Base-by-base conservation (phyloP, 2,888 invertebrate species). In the Pristionchus arcanus region DNA sequence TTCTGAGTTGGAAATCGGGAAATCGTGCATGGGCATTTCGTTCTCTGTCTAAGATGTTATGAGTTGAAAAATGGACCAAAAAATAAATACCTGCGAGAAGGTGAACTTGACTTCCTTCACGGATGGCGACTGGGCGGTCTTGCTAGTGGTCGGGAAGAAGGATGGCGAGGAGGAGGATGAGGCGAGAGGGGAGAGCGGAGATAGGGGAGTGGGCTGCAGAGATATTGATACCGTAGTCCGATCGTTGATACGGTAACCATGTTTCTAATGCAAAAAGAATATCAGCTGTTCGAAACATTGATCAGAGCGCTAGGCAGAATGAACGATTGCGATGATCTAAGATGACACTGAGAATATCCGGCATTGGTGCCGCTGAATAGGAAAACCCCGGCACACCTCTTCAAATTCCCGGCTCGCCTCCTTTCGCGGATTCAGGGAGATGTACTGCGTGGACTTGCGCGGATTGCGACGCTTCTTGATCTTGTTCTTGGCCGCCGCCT, bases 361-460 rank as follows among this genome's bases (percentile, higher is more conserved):
- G n/a, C n/a, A 42, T 9, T 49, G 3, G 59, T 19, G 25, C 59
- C 21, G 3, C 3, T 0, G 68, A 68, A 7, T 68, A 28, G 66
- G 68, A 4, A 28, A 68, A 28, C 16, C 37, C 16, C 34, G 16
- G 16, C 74, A 0, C 25, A 74, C 77, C 42, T 77, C 42, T 42
- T 77, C 77, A 19, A 31, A 28, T 42, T 77, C 77, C 77, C 42
- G 13, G 77, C 71, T 71, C 28, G 34, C 2, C 28, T 77, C 77
- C 42, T 49, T 77, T 1, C 77, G 37, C 42, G 77, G 21, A 49
- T 77, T 77, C n/a, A 77, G 77, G 1, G 77, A 77, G 42, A 77
- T 77, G 42, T 77, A 77, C 77, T 77, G 77, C 42, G 77, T 77
- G 25, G 42, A 77, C 42, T 77, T 77, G 21, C 77, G 42, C 5